Evolutionary conservation across 2,888 invertebrate genomes (phyloP), one percentile per base, ranked within the genome.

Genomic region (Aphidoletes aphidimyza): DNA sequence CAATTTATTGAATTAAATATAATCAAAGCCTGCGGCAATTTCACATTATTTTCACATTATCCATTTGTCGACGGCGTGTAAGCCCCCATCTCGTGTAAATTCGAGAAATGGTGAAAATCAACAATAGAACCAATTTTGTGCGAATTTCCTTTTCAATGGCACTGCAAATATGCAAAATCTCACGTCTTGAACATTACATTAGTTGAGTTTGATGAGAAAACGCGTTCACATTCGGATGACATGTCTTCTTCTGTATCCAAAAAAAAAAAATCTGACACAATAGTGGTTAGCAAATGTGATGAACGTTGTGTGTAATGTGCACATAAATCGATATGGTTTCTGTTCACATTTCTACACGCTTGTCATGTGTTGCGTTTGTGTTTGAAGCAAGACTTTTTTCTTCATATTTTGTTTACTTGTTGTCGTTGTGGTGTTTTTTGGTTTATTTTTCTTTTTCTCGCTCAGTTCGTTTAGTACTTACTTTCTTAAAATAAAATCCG

Each of bases 91-190:
- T 30, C n/a, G n/a, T n/a, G n/a, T n/a, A n/a, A n/a, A n/a, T n/a
- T 14, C 69, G 34, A n/a, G n/a, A 14, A 34, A 69, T 30, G 69
- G 69, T 69, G 30, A 30, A n/a, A 81, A 37, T 37, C 81, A 81
- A 81, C 81, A 81, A 81, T 81, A n/a, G 81, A 81, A 81, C 81
- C 37, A 81, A 81, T 81, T 81, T 81, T 5, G 81, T 81, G 37
- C 37, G 37, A 81, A n/a, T 81, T 81, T 81, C n/a, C 81, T 81
- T 81, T 81, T 37, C 81, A 37, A 81, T 81, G 39, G 37, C 81
- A 81, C 37, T 37, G n/a, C 6, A 19, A 37, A 81, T 81, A 81
- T 81, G 81, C 81, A 37, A 81, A 81, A 81, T 81, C 39, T 81
- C 36, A 81, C 69, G 69, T 69, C 34, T 69, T n/a, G 69, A 19